Percentiles rank a stretch among this genome's conserved stretches.
Conservation (phyloP, 2,113 vertebrate genomes). For the Pyxicephalus adspersus region DNA sequence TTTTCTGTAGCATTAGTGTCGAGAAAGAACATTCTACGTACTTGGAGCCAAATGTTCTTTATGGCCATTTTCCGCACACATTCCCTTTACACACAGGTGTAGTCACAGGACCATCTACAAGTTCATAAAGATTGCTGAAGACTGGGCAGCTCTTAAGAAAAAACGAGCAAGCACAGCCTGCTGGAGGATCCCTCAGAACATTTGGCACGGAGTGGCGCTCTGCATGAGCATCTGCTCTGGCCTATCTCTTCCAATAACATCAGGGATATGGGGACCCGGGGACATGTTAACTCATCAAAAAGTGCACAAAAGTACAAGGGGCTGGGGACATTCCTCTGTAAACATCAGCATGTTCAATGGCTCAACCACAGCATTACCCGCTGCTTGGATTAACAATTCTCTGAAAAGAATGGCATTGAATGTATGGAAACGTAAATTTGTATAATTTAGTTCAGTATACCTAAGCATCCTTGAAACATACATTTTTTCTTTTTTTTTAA, state of each 20-base stretch:
- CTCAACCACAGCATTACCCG: background rate
- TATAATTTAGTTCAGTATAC: too few relatives aligned
- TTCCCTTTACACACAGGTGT: slow-evolving; percentile 51
- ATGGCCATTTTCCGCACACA: background rate
- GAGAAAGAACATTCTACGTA: slow-evolving; percentile 2
- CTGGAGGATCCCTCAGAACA: slow-evolving; percentile 62
- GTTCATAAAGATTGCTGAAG: slow-evolving; percentile 67
- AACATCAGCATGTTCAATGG: slow-evolving; percentile 65
- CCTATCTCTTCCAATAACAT: slow-evolving; percentile 69
- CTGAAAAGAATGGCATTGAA: too few relatives aligned
- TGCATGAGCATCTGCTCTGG: slow-evolving; percentile 68
- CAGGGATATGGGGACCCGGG: slow-evolving; percentile 73
- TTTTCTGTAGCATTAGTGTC: slow-evolving; percentile 7
- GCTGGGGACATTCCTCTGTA: slow-evolving; percentile 62
- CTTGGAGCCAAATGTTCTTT: slow-evolving; percentile 46
- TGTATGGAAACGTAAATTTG: too few relatives aligned
- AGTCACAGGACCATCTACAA: slow-evolving; percentile 70
- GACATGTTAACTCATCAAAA: slow-evolving; percentile 76
- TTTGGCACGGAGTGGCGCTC: slow-evolving; percentile 67
- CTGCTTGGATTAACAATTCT: background rate
- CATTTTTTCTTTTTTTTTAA: too few relatives aligned
- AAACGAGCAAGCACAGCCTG: slow-evolving; percentile 63
- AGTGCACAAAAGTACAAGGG: slow-evolving; percentile 70
- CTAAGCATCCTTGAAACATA: too few relatives aligned
- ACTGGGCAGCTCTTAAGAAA: slow-evolving; percentile 61